phyloP scores from a whole-genome alignment of 2,113 vertebrate genomes.

The Boleophthalmus pectinirostris region DNA sequence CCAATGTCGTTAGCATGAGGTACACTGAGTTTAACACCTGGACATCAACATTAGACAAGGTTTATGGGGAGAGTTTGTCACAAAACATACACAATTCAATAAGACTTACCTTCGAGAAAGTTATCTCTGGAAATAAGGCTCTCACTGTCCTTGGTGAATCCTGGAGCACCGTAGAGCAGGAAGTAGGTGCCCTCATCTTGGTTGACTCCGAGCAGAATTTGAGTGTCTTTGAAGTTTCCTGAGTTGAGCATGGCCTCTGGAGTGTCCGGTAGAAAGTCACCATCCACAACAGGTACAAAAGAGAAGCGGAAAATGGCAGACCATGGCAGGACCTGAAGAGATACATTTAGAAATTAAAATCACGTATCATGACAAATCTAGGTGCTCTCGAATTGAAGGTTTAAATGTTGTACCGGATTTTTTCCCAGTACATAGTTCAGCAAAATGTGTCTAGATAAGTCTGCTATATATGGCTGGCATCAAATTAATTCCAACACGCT shows the following conservation, averaged over 20 bases:
- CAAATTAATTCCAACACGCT: too few relatives aligned
- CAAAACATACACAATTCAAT: background rate
- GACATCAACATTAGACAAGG: slow-evolving; percentile 25
- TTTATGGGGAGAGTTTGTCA: background rate
- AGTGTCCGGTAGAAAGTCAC: slow-evolving; percentile 83
- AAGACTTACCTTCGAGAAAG: slow-evolving; percentile 82
- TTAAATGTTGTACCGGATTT: too few relatives aligned
- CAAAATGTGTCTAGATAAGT: too few relatives aligned
- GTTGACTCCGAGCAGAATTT: slow-evolving; percentile 88
- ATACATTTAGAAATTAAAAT: background rate
- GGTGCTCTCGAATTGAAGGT: too few relatives aligned
- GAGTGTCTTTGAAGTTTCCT: slow-evolving; percentile 80
- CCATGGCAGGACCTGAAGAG: slow-evolving; percentile 68
- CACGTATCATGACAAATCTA: background rate
- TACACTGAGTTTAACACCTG: slow-evolving; percentile 85
- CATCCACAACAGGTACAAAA: slow-evolving; percentile 90
- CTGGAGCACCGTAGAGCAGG: slow-evolving; percentile 88
- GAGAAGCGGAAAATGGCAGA: slow-evolving; percentile 85
- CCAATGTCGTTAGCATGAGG: slow-evolving; percentile 90
- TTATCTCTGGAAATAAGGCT: slow-evolving; percentile 88
- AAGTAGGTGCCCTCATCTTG: slow-evolving; percentile 91
- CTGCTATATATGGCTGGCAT: too few relatives aligned
- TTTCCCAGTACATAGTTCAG: too few relatives aligned
- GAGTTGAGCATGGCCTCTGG: slow-evolving; percentile 84
- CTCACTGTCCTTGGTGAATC: slow-evolving; percentile 93